A percentile compares a stretch with the other conserved stretches of the same genome.
Conservation (phyloP, 2,113 vertebrate species). For the Austrofundulus limnaeus region DNA sequence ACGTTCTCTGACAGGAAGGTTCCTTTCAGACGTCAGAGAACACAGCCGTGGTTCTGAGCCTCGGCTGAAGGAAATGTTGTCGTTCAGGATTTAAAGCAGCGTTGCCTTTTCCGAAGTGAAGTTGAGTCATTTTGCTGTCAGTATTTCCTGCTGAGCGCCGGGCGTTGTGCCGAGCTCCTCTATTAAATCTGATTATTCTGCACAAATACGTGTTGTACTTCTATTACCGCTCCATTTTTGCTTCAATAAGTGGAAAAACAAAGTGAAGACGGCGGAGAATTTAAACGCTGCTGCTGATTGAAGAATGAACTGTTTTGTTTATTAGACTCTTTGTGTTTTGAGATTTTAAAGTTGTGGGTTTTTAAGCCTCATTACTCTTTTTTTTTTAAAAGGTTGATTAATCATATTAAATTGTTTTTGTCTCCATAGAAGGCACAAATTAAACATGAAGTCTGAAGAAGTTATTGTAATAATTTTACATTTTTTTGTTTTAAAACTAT, state of each 20-base stretch:
- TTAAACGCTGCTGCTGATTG: conserved; percentile 15
- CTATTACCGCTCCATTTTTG: conserved; percentile 42
- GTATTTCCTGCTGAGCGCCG: conserved; percentile 52
- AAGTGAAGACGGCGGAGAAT: conserved; percentile 23
- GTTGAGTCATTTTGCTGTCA: conserved; percentile 36
- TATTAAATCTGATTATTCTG: conserved; percentile 43
- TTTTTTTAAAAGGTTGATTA: too few species aligned
- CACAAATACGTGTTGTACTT: conserved; percentile 32
- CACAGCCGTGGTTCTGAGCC: conserved; percentile 8
- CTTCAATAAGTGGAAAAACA: conserved; percentile 28
- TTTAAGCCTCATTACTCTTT: too few species aligned
- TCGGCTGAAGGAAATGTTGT: conserved; percentile 21
- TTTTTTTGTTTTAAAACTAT: too few species aligned
- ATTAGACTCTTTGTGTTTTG: not conserved
- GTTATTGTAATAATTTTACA: too few species aligned
- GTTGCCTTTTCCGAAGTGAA: not conserved
- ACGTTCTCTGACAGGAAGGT: not conserved
- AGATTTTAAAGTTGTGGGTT: not conserved
- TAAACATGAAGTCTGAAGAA: too few species aligned
- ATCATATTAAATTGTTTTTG: too few species aligned
- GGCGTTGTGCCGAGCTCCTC: conserved; percentile 35
- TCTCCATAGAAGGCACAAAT: too few species aligned
- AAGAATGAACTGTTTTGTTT: conserved; percentile 3
- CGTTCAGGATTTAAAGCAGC: conserved; percentile 28
- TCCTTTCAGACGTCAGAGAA: not conserved